Evolutionary conservation across 2,888 invertebrate species (phyloP), one percentile per base, ranked within the genome.

Genomic region (Agriotes lineatus): DNA sequence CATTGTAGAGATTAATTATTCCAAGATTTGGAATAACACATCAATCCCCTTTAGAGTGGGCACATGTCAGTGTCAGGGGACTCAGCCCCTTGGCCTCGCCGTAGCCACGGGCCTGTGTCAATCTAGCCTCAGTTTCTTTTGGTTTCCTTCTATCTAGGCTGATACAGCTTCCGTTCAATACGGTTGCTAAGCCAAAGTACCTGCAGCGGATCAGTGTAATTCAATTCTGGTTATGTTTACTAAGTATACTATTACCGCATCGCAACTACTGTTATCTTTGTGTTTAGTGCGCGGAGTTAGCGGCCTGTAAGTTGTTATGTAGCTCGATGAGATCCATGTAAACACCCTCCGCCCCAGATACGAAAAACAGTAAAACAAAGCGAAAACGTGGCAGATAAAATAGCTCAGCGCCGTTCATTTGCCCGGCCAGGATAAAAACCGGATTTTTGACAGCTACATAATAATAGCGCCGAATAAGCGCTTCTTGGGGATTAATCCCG

Each of bases 191-290:
- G 56, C 56, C 14, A 10, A 19, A 56, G 22, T 37, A 56, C 56
- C 56, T 56, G 56, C 56, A 52, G 10, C 52, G 56, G 56, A 56
- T 56, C 56, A 56, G 56, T 16, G 56, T 56, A 56, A 56, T 58
- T 58, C 58, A 56, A 48, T 56, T 45, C 57, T 45, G 30, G 45
- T 25, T 54, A 63, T 57, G 45, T 57, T 57, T 57, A 57, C 57
- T 35, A 37, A 45, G 64, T 57, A 37, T 57, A 57, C 64, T 52
- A 54, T 62, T 62, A 62, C 42, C 14, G 37, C 50, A 35, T 61
- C 50, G 19, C 37, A 52, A 42, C 62, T 42, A 52, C 39, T 54
- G 62, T 54, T 62, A 62, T 62, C 62, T 52, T 62, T 63, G 39
- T 44, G 54, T 63, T 56, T 56, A 63, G 44, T 18, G 42, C 22